phyloP scores from a whole-genome alignment of 2,113 vertebrate species.

The Copsychus sechellarum region DNA sequence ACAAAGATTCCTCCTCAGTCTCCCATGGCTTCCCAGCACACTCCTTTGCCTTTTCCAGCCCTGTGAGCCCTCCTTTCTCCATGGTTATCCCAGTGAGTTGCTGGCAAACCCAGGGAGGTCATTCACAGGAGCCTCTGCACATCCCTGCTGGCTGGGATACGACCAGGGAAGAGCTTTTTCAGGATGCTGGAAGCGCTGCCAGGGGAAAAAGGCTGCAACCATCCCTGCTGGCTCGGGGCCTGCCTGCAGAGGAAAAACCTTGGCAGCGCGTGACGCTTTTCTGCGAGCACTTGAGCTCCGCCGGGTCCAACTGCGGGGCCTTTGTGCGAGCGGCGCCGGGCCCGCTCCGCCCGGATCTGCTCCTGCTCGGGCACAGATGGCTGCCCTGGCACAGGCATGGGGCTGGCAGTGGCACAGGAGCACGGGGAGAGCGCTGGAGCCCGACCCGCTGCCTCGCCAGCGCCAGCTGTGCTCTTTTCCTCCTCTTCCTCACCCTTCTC shows the following conservation, averaged over 20 bases:
- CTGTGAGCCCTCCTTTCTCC: not conserved
- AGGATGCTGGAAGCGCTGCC: not conserved
- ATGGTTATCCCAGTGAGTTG: fast-evolving
- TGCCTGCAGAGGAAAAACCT: not conserved
- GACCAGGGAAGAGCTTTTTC: not conserved
- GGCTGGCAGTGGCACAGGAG: not conserved
- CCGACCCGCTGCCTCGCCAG: not conserved
- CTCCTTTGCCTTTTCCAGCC: not conserved
- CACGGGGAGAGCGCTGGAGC: not conserved
- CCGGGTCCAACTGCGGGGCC: not conserved
- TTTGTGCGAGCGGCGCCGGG: not conserved
- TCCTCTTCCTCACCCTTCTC: not conserved
- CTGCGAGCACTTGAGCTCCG: not conserved
- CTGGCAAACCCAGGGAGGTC: not conserved
- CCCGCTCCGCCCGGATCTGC: not conserved
- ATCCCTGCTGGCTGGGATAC: not conserved
- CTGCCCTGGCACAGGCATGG: not conserved
- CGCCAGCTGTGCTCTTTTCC: not conserved
- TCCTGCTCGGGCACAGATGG: not conserved
- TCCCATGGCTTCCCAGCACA: not conserved
- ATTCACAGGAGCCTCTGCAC: fast-evolving
- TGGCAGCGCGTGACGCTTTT: not conserved
- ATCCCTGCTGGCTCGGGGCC: not conserved
- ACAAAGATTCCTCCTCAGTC: not conserved
- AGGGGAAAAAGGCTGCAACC: not conserved